Percentiles rank a stretch among this genome's conserved stretches.
phyloP scores from a whole-genome alignment of 2,888 invertebrate species.

The Tetranychus piercei region DNA sequence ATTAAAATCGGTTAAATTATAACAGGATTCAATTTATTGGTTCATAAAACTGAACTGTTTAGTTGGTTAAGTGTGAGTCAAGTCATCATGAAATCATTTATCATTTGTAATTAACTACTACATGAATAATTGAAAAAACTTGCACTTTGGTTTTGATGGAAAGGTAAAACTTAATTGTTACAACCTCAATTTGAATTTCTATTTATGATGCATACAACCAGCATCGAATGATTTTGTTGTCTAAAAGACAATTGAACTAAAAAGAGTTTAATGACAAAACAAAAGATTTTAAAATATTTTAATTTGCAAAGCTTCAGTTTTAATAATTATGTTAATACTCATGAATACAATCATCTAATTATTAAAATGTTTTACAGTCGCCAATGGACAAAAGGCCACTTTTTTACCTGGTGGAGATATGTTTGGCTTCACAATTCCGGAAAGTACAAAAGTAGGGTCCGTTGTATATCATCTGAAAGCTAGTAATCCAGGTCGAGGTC shows the following conservation, averaged over 20 bases:
- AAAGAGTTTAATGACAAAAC: too few relatives aligned
- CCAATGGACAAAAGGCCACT: slow-evolving; percentile 14
- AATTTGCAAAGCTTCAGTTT: background rate
- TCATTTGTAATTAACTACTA: background rate
- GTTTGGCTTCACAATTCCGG: slow-evolving; percentile 51
- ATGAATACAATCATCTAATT: background rate
- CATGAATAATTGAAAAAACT: too few relatives aligned
- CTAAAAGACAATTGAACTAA: too few relatives aligned
- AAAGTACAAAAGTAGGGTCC: slow-evolving; percentile 51
- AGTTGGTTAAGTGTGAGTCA: background rate
- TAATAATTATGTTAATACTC: background rate
- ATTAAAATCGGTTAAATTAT: background rate
- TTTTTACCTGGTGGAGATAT: slow-evolving; percentile 60
- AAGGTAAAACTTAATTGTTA: too few relatives aligned
- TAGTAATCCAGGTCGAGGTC: slow-evolving; percentile 51
- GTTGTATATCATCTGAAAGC: slow-evolving; percentile 27
- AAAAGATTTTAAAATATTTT: background rate
- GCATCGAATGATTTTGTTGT: too few relatives aligned
- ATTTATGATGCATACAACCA: too few relatives aligned
- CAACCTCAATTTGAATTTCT: too few relatives aligned
- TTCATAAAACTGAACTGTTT: background rate
- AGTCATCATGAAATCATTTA: background rate
- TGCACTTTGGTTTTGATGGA: too few relatives aligned
- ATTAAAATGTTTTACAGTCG: background rate
- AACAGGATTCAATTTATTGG: background rate